Evolutionary conservation across 2,797 vertebrate species (phyloP).

Genomic region (Gadopsis bispinosus): DNA sequence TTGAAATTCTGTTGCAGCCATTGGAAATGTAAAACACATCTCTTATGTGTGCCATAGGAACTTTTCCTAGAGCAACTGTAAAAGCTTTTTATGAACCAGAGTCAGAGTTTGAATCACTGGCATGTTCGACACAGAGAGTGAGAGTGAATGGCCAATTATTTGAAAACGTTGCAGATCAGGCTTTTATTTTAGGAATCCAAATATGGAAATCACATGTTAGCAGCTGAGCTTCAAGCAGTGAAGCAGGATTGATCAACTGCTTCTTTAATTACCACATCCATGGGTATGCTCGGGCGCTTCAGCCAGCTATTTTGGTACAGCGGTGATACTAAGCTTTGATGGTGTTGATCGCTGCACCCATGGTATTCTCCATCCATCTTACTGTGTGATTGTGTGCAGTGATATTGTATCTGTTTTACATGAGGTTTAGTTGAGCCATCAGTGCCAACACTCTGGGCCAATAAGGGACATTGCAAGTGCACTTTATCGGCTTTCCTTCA

Average conservation of each 20-base stretch:
- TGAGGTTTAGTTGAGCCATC: conserved; percentile 2
- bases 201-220: conserved; percentile 38
- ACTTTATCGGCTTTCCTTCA: neutral
- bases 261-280: conserved; percentile 47
- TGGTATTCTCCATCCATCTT: conserved; percentile 19
- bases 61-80: conserved; percentile 53
- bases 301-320: conserved; percentile 6
- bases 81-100: conserved; percentile 53
- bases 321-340: conserved; percentile 30
- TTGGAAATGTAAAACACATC: conserved; percentile 63
- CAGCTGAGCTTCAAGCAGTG: conserved; percentile 38
- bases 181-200: conserved; percentile 30
- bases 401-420: conserved; percentile 7
- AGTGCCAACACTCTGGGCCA: neutral
- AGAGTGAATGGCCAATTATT: conserved; percentile 35
- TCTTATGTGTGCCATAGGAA: conserved; percentile 48
- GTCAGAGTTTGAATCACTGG: conserved; percentile 47
- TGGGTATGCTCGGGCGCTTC: conserved; percentile 1
- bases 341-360: conserved; percentile 2
- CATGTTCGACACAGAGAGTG: conserved; percentile 20
- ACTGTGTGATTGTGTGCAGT: neutral
- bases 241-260: conserved; percentile 36
- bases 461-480: neutral
- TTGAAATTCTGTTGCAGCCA: conserved; percentile 52
- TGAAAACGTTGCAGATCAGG: conserved; percentile 38